A percentile compares a stretch with the other conserved stretches of the same genome.
These are phyloP conservation scores for Ochlodes sylvanus DNA, from an alignment of 2,888 invertebrate genomes.

Conservation along the genomic window DNA sequence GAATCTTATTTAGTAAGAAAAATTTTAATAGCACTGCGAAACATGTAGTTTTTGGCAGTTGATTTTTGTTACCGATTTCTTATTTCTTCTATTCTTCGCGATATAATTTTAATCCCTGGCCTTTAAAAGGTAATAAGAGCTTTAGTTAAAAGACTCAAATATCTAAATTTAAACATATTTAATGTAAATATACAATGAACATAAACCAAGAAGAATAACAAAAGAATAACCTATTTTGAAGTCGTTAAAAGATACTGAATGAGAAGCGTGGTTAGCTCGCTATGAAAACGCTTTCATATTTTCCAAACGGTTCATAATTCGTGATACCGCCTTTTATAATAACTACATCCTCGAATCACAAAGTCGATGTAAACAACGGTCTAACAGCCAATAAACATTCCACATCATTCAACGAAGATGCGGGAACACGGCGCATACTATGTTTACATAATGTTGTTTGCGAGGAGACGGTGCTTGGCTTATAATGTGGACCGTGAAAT, in stretches of 20 bases:
- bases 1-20: conserved; percentile 9
- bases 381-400: background rate
- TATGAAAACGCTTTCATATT: too few relatives aligned
- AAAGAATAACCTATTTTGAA: too few relatives aligned
- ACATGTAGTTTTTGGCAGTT: conserved; percentile 6
- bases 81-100: background rate
- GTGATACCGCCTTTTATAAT: background rate
- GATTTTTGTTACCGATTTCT: background rate
- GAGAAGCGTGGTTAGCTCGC: too few relatives aligned
- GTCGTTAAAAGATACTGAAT: too few relatives aligned
- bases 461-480: background rate
- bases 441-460: conserved; percentile 7
- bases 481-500: background rate
- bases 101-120: background rate
- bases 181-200: too few relatives aligned
- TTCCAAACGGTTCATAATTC: too few relatives aligned
- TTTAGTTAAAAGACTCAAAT: too few relatives aligned
- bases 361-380: conserved; percentile 1
- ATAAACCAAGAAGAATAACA: too few relatives aligned
- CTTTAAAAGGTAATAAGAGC: too few relatives aligned
- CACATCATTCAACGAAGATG: background rate
- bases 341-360: background rate
- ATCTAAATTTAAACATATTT: too few relatives aligned
- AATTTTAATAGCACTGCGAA: conserved; percentile 12
- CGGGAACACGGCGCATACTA: conserved; percentile 2